A percentile compares a stretch with the other conserved stretches of the same genome.
phyloP scores from a whole-genome alignment of 1,140 invertebrate genomes.

The Adoxophyes honmai region DNA sequence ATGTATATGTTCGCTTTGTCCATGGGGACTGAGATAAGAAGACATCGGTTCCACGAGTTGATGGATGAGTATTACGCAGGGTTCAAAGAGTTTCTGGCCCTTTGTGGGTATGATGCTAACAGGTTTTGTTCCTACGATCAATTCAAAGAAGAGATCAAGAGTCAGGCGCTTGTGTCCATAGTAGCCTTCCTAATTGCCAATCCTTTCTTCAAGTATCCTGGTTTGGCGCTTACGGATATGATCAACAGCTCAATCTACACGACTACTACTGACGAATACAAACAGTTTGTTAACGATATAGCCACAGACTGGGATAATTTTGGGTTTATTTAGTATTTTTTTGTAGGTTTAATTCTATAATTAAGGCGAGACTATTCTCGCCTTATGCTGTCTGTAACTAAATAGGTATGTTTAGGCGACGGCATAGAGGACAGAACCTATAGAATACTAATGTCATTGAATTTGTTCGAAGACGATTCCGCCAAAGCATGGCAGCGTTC shows the following conservation, averaged over 20 bases:
- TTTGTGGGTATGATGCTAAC: not conserved
- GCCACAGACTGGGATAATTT: not conserved
- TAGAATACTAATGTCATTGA: too few relatives aligned
- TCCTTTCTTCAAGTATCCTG: not conserved
- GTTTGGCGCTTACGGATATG: not conserved
- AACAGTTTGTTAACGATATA: not conserved
- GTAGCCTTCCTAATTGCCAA: not conserved
- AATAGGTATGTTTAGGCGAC: too few relatives aligned
- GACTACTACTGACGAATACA: not conserved
- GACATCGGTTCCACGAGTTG: not conserved
- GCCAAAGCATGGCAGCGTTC: too few relatives aligned
- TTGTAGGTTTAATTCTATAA: too few relatives aligned
- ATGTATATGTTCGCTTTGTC: constrained; percentile 1
- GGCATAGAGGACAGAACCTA: too few relatives aligned
- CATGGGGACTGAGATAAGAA: not conserved
- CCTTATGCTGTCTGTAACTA: too few relatives aligned
- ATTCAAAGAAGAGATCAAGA: not conserved
- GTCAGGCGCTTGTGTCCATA: not conserved
- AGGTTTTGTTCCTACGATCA: constrained; percentile 3
- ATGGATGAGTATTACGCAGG: not conserved
- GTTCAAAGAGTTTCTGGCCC: not conserved
- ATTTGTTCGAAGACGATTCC: too few relatives aligned
- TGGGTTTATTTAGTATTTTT: not conserved
- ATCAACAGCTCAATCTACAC: not conserved
- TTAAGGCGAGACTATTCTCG: too few relatives aligned